Conservation (phyloP, 1,140 invertebrate species). For the Cyclargus thomasi region DNA sequence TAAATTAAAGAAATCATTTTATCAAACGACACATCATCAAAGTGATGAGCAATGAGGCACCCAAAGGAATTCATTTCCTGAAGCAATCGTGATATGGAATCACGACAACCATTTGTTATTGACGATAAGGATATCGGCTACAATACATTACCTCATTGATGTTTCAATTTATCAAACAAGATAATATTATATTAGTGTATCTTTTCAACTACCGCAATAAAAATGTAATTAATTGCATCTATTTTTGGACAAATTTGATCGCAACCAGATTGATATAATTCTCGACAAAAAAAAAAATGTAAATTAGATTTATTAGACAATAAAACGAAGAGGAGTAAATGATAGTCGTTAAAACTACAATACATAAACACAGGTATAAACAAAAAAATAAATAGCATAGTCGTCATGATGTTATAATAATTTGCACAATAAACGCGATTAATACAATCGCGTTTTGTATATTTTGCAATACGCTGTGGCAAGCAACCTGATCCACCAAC, state of each 20-base stretch:
- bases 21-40: too few species aligned
- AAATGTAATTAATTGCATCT: too few species aligned
- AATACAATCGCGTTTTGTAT: neutral
- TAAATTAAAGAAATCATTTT: too few species aligned
- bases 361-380: too few species aligned
- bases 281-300: too few species aligned
- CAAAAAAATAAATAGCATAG: too few species aligned
- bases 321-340: too few species aligned
- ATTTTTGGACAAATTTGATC: too few species aligned
- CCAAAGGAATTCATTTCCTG: neutral
- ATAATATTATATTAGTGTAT: neutral
- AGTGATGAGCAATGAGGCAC: too few species aligned
- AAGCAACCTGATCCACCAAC: neutral
- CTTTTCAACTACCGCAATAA: neutral
- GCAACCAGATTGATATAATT: too few species aligned
- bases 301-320: too few species aligned
- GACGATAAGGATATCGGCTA: neutral
- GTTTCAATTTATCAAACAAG: neutral
- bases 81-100: neutral
- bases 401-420: neutral
- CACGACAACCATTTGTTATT: neutral
- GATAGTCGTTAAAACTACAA: too few species aligned
- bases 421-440: neutral
- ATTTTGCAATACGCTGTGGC: neutral
- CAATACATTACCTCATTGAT: neutral